phyloP scores from a whole-genome alignment of 2,888 invertebrate genomes.

The Ellobium chinense region DNA sequence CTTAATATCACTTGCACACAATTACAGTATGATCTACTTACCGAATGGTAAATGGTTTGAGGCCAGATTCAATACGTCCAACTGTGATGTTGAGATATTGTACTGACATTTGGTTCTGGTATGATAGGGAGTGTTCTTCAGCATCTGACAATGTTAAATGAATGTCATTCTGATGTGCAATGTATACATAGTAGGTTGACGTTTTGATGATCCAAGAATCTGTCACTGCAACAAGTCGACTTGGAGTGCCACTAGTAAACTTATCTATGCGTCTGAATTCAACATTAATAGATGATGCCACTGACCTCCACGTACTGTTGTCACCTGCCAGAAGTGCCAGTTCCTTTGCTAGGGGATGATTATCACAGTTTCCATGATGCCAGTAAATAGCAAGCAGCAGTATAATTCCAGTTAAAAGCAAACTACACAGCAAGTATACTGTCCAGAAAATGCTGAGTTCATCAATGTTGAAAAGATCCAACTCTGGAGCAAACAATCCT shows the following conservation, averaged over 20 bases:
- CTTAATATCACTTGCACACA: too few species aligned
- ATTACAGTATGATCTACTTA: too few species aligned
- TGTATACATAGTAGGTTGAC: conserved; percentile 85
- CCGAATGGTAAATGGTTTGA: conserved; percentile 75
- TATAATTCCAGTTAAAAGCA: conserved; percentile 80
- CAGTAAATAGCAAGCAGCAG: conserved; percentile 83
- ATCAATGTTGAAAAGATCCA: conserved; percentile 61
- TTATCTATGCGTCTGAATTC: conserved; percentile 85
- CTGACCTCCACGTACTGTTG: conserved; percentile 82
- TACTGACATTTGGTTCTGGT: conserved; percentile 85
- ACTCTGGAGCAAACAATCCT: conserved; percentile 61
- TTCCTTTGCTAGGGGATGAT: conserved; percentile 87
- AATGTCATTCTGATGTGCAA: conserved; percentile 89
- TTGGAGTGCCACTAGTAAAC: conserved; percentile 75
- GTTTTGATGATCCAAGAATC: conserved; percentile 94
- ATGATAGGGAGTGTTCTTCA: conserved; percentile 82
- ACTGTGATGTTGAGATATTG: conserved; percentile 92
- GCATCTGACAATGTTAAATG: conserved; percentile 87
- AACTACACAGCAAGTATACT: conserved; percentile 58
- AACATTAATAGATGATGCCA: conserved; percentile 86
- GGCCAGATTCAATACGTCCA: conserved; percentile 65
- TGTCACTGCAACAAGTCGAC: conserved; percentile 81
- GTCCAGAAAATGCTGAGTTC: conserved; percentile 56
- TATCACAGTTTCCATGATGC: conserved; percentile 85
- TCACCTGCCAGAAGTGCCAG: conserved; percentile 79